These are phyloP conservation scores for Dasypus novemcinctus DNA, from an alignment of 2,113 vertebrate species.

Conservation along the genomic window DNA sequence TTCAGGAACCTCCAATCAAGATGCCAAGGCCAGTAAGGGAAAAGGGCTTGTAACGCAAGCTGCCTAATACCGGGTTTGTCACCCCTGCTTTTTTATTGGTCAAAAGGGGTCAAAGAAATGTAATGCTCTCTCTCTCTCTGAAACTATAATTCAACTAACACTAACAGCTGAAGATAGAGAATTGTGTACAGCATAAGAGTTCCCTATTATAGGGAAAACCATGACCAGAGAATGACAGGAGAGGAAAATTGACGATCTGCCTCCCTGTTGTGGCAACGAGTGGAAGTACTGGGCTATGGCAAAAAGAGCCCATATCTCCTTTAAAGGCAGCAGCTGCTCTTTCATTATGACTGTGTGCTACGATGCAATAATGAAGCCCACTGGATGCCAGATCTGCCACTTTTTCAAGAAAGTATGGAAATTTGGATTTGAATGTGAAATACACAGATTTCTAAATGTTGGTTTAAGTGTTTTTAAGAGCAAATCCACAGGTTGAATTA, in stretches of 20 bases:
- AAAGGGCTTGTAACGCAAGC: not conserved
- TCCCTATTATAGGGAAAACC: not conserved
- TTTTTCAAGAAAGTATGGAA: not conserved
- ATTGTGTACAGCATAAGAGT: not conserved
- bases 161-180: not conserved
- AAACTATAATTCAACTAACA: not conserved
- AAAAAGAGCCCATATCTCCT: not conserved
- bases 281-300: not conserved
- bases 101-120: constrained; percentile 26
- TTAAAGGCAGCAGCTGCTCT: not conserved
- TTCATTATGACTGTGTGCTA: not conserved
- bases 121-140: not conserved
- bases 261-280: not conserved
- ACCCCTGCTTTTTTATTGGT: not conserved
- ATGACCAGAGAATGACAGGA: not conserved
- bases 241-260: not conserved
- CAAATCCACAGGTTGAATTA: not conserved
- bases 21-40: not conserved
- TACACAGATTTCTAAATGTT: not conserved
- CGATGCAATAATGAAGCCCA: not conserved
- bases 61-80: not conserved
- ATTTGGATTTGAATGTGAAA: not conserved
- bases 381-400: not conserved
- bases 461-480: constrained; percentile 28
- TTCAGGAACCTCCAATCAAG: constrained; percentile 17